Evolutionary conservation across 2,888 invertebrate genomes (phyloP), one percentile per base, ranked within the genome.

Genomic region (Megastigmus dorsalis): DNA sequence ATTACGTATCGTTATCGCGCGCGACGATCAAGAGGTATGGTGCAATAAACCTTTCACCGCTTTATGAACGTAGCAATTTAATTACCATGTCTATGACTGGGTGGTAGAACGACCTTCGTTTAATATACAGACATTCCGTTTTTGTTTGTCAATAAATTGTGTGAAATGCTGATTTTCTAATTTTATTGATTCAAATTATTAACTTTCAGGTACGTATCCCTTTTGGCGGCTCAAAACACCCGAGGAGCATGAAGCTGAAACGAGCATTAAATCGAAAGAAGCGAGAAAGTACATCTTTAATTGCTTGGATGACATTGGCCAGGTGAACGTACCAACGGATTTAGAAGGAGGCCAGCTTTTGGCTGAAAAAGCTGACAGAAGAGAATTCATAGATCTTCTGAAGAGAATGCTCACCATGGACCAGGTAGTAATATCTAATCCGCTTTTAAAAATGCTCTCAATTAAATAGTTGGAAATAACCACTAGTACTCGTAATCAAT

Each of bases 261-360:
- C 98, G 57, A 96, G 96, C 79, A 97, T 98, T 83, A 98, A 98
- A 90, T 98, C 98, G 79, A 99, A 99, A 90, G 99, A 99, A 90
- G 99, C 99, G 3, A 91, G 99, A 84, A 99, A 99, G 89, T 99
- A 99, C 89, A 98, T 99, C 84, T 99, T 99, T 90, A 99, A 99
- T 90, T 98, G 98, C 89, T 91, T 99, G 81, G 99, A 99, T 87
- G 99, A 99, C 88, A 99, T 99, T 88, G 97, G 95, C 77, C 95
- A 97, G 90, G 97, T 97, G 6, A 97, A 97, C 87, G 97, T 97
- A 80, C 97, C 97, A 76, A 97, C 96, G n/a, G 98, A 99, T 89
- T 91, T 99, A 82, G 98, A 99, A 89, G 97, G 98, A 28, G 96
- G 97, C 76, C 99, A 99, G 88, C 90, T 98, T 79, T 89, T 98